Percentiles rank a stretch among this genome's conserved stretches.
Evolutionary conservation across 1,140 invertebrate species (phyloP).

Genomic region (Phymorhynchus buccinoides): DNA sequence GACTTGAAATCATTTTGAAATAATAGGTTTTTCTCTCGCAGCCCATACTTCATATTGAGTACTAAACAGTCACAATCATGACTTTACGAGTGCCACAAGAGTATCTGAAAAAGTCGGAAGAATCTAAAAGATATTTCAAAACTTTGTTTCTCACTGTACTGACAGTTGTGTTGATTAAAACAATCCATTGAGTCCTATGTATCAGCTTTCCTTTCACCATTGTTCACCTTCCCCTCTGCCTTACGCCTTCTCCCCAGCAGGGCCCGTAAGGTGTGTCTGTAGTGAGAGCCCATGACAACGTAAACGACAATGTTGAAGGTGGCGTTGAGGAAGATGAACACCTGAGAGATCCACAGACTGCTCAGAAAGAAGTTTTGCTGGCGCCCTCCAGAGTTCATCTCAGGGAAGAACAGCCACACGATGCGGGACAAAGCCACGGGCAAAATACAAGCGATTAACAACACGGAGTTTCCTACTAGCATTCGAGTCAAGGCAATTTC

Average conservation of each 20-base stretch:
- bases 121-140: no score
- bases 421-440: neutral
- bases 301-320: slow-evolving; percentile 28
- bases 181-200: no score
- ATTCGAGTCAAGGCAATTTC: slow-evolving; percentile 20
- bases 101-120: no score
- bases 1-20: no score
- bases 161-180: no score
- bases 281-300: slow-evolving; percentile 3
- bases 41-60: no score
- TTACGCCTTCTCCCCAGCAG: neutral
- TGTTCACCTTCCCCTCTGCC: no score
- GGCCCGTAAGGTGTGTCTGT: neutral
- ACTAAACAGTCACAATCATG: no score
- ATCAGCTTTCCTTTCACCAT: no score
- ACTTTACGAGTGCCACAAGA: no score
- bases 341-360: neutral
- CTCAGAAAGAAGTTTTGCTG: neutral
- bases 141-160: no score
- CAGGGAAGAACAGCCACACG: neutral
- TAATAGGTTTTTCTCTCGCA: no score
- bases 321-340: neutral
- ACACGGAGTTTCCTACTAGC: neutral
- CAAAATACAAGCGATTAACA: neutral
- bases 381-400: neutral